Percentiles rank a stretch among this genome's conserved stretches.
Evolutionary conservation across 2,113 vertebrate species (phyloP).

Genomic region (Chaetops frenatus): DNA sequence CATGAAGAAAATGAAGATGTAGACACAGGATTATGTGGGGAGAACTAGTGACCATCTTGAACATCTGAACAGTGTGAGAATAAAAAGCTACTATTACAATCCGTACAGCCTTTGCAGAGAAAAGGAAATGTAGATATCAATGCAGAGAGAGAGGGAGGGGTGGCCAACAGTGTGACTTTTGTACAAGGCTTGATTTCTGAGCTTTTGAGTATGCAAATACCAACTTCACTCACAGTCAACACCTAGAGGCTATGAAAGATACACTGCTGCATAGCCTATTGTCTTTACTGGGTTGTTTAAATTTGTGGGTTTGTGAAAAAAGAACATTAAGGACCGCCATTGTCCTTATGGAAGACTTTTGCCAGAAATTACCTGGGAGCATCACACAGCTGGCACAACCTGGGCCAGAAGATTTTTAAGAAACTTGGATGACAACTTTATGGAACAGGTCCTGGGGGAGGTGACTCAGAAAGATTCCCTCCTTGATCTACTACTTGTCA

Average conservation of each 20-base stretch:
- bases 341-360: background rate
- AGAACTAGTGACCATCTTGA: fast-evolving
- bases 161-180: background rate
- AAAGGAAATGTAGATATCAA: background rate
- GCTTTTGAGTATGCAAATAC: background rate
- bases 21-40: background rate
- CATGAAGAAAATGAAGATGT: background rate
- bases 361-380: background rate
- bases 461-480: background rate
- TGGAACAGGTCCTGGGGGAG: background rate
- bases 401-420: background rate
- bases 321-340: background rate
- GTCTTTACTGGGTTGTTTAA: background rate
- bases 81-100: background rate
- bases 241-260: background rate
- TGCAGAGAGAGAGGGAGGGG: background rate
- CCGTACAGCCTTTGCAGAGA: background rate
- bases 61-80: background rate
- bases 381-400: background rate
- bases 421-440: background rate
- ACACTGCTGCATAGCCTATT: background rate
- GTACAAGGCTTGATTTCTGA: background rate
- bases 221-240: background rate
- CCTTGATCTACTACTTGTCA: background rate
- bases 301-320: background rate